A percentile compares a stretch with the other conserved stretches of the same genome.
Conservation (phyloP, 2,797 vertebrate genomes). For the Crypturellus tataupa region DNA sequence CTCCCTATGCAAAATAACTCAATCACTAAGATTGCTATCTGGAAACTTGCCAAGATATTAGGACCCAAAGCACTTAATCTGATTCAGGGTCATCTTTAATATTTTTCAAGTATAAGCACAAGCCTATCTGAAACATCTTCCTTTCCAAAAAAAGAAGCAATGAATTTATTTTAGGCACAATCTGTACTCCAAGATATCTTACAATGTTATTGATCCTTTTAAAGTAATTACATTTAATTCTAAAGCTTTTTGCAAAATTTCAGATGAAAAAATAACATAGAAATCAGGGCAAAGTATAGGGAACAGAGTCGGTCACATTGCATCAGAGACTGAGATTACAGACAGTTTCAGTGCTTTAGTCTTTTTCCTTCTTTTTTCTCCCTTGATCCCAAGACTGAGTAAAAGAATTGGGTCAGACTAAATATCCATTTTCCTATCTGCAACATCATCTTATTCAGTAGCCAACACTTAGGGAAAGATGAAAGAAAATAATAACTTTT, state of each 20-base stretch:
- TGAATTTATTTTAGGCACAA: slow-evolving; percentile 76
- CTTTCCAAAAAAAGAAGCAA: slow-evolving; percentile 51
- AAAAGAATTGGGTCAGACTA: background rate
- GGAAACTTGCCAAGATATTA: slow-evolving; percentile 78
- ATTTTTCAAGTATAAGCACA: slow-evolving; percentile 72
- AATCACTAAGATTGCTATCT: slow-evolving; percentile 84
- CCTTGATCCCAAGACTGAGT: background rate
- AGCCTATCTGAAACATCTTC: slow-evolving; percentile 24
- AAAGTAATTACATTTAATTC: slow-evolving; percentile 79
- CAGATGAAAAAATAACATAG: slow-evolving; percentile 52
- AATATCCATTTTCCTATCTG: background rate
- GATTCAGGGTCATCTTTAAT: slow-evolving; percentile 81
- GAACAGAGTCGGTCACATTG: slow-evolving; percentile 1
- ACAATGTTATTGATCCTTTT: slow-evolving; percentile 71
- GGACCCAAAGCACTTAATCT: slow-evolving; percentile 81
- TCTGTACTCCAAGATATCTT: slow-evolving; percentile 12
- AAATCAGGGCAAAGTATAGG: slow-evolving; percentile 15
- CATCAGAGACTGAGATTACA: background rate
- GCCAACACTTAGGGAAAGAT: background rate
- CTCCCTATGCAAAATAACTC: slow-evolving; percentile 80
- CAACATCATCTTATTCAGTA: background rate
- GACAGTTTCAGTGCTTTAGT: background rate
- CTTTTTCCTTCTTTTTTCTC: background rate
- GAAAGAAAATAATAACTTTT: background rate
- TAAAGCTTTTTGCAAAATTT: slow-evolving; percentile 40